Conservation (phyloP, 2,113 vertebrate genomes). For the Mohoua ochrocephala region DNA sequence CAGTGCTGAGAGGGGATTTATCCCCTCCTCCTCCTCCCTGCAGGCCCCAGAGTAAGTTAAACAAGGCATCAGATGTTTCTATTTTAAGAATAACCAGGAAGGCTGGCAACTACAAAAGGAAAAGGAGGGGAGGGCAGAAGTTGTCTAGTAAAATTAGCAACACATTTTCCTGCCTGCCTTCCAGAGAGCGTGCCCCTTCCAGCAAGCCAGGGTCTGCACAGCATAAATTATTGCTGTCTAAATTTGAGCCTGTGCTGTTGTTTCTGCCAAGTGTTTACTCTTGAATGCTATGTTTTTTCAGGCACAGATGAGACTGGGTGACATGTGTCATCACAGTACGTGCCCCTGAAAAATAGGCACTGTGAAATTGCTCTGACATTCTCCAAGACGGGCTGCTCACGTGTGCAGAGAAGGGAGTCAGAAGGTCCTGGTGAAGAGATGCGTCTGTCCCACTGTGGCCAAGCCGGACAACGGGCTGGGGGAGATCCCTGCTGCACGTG, state of each 20-base stretch:
- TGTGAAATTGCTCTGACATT: background rate
- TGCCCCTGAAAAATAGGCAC: background rate
- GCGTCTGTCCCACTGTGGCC: accelerated
- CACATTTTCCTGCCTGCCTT: slow-evolving; percentile 31
- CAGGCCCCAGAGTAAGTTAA: background rate
- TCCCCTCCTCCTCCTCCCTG: background rate
- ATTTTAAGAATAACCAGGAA: slow-evolving; percentile 46
- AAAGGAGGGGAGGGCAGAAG: slow-evolving; percentile 29
- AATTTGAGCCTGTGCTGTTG: background rate
- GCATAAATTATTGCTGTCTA: slow-evolving; percentile 28
- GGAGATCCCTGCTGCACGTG: background rate
- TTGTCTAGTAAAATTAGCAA: slow-evolving; percentile 53
- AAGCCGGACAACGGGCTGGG: background rate
- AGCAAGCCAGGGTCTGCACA: background rate
- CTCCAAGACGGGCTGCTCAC: background rate
- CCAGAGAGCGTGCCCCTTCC: background rate
- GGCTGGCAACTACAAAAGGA: slow-evolving; percentile 48
- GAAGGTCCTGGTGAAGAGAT: background rate
- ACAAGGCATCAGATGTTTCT: slow-evolving; percentile 29
- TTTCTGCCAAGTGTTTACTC: slow-evolving; percentile 21
- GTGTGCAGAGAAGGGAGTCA: background rate
- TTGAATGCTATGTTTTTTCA: slow-evolving; percentile 3
- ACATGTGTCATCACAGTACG: background rate
- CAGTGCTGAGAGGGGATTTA: background rate
- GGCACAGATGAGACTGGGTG: background rate